phyloP scores from a whole-genome alignment of 1,140 invertebrate genomes.

The Acromyrmex echinatior region DNA sequence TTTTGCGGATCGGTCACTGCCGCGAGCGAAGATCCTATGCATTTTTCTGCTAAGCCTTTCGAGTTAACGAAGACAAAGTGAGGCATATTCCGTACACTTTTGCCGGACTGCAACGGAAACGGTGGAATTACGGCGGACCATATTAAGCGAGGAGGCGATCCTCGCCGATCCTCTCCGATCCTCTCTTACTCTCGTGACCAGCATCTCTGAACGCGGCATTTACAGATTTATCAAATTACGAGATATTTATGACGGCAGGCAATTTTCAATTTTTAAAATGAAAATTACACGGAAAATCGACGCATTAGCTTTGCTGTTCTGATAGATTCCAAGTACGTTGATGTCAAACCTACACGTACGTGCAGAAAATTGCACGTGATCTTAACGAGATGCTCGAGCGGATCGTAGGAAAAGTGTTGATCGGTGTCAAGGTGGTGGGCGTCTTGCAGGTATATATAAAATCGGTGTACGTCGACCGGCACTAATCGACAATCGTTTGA shows the following conservation, averaged over 20 bases:
- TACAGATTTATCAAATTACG: slow-evolving; percentile 21
- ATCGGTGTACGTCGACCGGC: slow-evolving; percentile 44
- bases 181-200: slow-evolving; percentile 14
- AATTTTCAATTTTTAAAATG: slow-evolving; percentile 10
- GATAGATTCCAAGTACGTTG: not conserved
- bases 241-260: not conserved
- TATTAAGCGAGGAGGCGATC: slow-evolving; percentile 27
- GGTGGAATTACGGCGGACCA: slow-evolving; percentile 41
- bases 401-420: slow-evolving; percentile 39
- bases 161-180: slow-evolving; percentile 24
- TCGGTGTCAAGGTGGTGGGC: slow-evolving; percentile 57
- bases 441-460: slow-evolving; percentile 30
- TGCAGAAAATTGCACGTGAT: slow-evolving; percentile 27
- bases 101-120: slow-evolving; percentile 34
- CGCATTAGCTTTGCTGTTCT: not conserved
- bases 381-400: slow-evolving; percentile 22
- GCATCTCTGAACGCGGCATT: not conserved
- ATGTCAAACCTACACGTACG: not conserved
- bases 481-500: slow-evolving; percentile 73
- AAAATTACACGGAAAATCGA: slow-evolving; percentile 16
- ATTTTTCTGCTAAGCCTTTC: slow-evolving; percentile 57
- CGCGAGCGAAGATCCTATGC: slow-evolving; percentile 48
- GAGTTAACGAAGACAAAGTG: slow-evolving; percentile 53
- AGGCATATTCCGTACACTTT: slow-evolving; percentile 45
- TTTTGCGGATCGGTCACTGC: slow-evolving; percentile 57